Conservation (phyloP, 2,888 invertebrate species). For the Margaritifera margaritifera region DNA sequence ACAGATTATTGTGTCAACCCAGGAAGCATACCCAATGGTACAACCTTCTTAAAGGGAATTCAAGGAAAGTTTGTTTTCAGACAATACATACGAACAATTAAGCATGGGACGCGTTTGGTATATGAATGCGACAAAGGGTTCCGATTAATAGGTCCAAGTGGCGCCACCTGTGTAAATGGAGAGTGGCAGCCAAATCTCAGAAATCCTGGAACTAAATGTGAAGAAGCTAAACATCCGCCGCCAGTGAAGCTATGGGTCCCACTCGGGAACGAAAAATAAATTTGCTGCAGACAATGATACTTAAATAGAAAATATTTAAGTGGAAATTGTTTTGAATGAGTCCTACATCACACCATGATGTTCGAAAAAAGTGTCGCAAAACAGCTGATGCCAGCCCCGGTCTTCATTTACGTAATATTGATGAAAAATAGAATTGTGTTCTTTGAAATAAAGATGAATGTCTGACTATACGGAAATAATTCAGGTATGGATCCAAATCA, state of each 20-base stretch:
- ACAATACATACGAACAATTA: slow-evolving; percentile 81
- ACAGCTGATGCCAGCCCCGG: no score
- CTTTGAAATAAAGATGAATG: no score
- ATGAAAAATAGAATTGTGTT: no score
- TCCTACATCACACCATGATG: no score
- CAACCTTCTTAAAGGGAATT: slow-evolving; percentile 76
- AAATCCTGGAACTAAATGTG: slow-evolving; percentile 85
- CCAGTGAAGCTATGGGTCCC: slow-evolving; percentile 54
- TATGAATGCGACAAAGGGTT: slow-evolving; percentile 96
- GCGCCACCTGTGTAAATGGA: slow-evolving; percentile 94
- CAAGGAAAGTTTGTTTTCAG: slow-evolving; percentile 95
- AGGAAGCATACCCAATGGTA: slow-evolving; percentile 64
- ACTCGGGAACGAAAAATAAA: not conserved
- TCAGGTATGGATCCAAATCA: no score
- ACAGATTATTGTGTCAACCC: slow-evolving; percentile 14
- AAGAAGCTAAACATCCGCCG: slow-evolving; percentile 87
- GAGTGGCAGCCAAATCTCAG: slow-evolving; percentile 86
- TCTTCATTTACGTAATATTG: no score
- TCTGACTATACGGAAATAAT: no score
- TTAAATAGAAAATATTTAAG: no score
- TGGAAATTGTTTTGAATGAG: no score
- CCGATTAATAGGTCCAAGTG: slow-evolving; percentile 87
- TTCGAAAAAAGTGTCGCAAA: no score
- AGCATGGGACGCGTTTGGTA: slow-evolving; percentile 76
- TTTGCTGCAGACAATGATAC: no score